Evolutionary conservation across 2,888 invertebrate species (phyloP).

Genomic region (Tolmerus cingulatus): DNA sequence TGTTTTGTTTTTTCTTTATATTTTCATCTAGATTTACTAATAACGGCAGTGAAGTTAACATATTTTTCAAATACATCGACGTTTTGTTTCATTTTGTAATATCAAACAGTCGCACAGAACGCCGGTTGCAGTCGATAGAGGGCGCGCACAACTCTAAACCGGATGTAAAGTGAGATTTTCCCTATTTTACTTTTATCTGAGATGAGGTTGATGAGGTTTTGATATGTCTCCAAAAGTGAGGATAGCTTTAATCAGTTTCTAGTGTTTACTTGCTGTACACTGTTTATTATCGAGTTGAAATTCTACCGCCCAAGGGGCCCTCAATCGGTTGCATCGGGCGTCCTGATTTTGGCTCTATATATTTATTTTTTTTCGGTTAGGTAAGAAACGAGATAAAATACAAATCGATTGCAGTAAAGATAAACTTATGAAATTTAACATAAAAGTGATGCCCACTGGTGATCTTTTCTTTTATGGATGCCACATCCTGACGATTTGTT

Average conservation of each 20-base stretch:
- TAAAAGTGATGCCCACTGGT: neutral
- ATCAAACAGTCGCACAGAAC: slow-evolving; percentile 1
- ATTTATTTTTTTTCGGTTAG: neutral
- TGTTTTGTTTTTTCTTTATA: neutral
- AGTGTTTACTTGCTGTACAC: neutral
- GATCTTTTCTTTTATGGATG: neutral
- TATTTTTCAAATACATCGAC: slow-evolving; percentile 26
- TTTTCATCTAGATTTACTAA: slow-evolving; percentile 24
- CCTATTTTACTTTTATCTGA: neutral
- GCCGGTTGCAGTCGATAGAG: neutral
- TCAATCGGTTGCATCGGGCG: neutral
- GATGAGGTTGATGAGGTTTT: neutral
- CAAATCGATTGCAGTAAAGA: neutral
- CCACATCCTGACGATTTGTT: neutral
- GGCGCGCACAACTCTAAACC: neutral
- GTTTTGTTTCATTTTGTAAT: neutral
- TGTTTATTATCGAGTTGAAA: neutral
- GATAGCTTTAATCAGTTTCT: neutral
- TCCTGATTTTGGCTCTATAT: neutral
- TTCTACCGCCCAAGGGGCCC: neutral
- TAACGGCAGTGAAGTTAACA: slow-evolving; percentile 38
- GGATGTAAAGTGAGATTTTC: neutral
- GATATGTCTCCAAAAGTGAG: slow-evolving; percentile 30
- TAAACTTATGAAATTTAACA: neutral
- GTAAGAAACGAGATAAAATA: neutral